Base-by-base conservation (phyloP, 2,888 invertebrate species). In the Protula sp. region DNA sequence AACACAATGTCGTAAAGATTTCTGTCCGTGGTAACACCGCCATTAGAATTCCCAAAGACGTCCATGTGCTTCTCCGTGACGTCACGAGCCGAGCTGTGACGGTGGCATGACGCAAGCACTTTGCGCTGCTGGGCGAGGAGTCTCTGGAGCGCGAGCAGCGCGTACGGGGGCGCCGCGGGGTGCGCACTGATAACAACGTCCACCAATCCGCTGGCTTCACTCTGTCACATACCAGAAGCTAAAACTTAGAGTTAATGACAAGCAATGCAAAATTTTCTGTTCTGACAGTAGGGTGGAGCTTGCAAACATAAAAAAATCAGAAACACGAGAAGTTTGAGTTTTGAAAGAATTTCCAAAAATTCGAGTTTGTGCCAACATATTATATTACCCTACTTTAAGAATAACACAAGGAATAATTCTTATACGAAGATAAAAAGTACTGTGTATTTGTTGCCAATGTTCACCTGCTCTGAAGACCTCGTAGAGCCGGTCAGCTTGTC, bases 111-210 rank as follows among this genome's bases (percentile, higher is more conserved):
- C 9, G 38, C 19, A 19, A 38, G 38, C 38, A 89, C 80, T 54
- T 82, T 80, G 61, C 85, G 71, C 51, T 80, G 77, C 54, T 85
- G 78, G 47, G 81, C 77, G 78, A 87, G 83, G 51, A 86, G 73
- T 72, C 85, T 85, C 62, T 85, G 81, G 47, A 90, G 77, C 38
- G 86, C 82, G 68, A 86, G 79, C 57, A 90, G 73, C 55, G 87
- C 88, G 81, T 87, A 87, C 0, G 90, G 90, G 55, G 87, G 85
- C 68, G 82, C 83, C 1, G 83, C 81, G 48, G 89, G 87, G 80
- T 85, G 86, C 1, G 85, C 85, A 72, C 86, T 86, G 55, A 91
- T 77, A 1, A 90, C 87, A 58, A 89, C 80, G 78, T 88, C 87
- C 55, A n/a, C n/a, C n/a, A n/a, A n/a, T n/a, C n/a, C n/a, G n/a